A percentile compares a stretch with the other conserved stretches of the same genome.
Conservation (phyloP, 2,113 vertebrate species). For the Mormoops blainvillei region DNA sequence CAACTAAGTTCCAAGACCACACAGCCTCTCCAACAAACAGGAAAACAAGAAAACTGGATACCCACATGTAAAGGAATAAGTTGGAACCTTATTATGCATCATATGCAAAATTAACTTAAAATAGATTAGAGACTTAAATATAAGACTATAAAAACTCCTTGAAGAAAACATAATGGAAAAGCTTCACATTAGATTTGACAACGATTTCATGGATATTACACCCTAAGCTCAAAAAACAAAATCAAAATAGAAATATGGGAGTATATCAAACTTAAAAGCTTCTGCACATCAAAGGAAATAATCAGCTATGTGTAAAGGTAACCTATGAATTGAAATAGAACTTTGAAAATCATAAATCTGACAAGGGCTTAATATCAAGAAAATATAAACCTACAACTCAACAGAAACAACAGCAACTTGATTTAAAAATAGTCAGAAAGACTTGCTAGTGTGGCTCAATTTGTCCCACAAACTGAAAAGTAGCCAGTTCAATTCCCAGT, state of each 20-base stretch:
- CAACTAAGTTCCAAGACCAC: neutral
- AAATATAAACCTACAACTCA: neutral
- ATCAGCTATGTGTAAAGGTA: neutral
- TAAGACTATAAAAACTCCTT: neutral
- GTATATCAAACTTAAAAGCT: neutral
- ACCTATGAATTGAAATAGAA: neutral
- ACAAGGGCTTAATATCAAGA: neutral
- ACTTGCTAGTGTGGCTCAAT: too few relatives aligned
- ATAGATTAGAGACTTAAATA: neutral
- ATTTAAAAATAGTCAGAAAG: neutral
- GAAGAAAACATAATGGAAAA: neutral
- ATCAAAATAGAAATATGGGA: neutral
- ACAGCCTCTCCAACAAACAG: neutral
- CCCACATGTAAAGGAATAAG: neutral
- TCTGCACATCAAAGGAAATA: neutral
- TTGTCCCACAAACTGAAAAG: too few relatives aligned
- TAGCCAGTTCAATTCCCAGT: too few relatives aligned
- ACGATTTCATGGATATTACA: neutral
- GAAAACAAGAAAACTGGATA: neutral
- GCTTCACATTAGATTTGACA: neutral
- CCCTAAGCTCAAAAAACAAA: neutral
- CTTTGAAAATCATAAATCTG: neutral
- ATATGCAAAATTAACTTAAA: neutral
- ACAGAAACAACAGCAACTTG: neutral
- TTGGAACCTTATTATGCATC: neutral